These are phyloP conservation scores for Dendroctonus valens DNA, from an alignment of 1,140 invertebrate genomes.

Conservation along the genomic window DNA sequence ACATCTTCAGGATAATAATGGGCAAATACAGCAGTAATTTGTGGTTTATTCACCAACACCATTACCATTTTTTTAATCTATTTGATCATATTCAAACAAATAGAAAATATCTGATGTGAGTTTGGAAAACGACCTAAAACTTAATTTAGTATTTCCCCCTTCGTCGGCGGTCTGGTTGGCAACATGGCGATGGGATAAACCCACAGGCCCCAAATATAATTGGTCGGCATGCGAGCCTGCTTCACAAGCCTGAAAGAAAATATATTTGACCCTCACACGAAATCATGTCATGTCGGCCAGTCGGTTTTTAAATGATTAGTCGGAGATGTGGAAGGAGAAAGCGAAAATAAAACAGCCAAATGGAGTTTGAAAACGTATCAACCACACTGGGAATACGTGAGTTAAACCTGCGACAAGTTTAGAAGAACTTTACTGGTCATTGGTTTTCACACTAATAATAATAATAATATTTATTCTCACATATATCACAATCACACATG, in stretches of 20 bases:
- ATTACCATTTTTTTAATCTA: no score
- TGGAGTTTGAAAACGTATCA: not conserved
- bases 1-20: no score
- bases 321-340: conserved; percentile 2
- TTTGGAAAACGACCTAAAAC: conserved; percentile 34
- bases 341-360: no score
- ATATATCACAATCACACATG: no score
- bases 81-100: not conserved
- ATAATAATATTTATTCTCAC: no score
- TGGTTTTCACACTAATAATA: no score
- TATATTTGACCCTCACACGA: conserved; percentile 38
- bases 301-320: conserved; percentile 20
- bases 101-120: conserved; percentile 10
- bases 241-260: conserved; percentile 41
- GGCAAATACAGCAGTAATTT: no score
- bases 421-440: no score
- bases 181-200: conserved; percentile 37
- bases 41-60: no score
- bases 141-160: conserved; percentile 43
- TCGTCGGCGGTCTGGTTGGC: not conserved
- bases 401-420: no score
- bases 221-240: conserved; percentile 43
- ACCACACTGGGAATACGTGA: not conserved
- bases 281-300: conserved; percentile 24
- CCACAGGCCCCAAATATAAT: conserved; percentile 43